Evolutionary conservation across 2,888 invertebrate genomes (phyloP).

Genomic region (Ectemnius continuus): DNA sequence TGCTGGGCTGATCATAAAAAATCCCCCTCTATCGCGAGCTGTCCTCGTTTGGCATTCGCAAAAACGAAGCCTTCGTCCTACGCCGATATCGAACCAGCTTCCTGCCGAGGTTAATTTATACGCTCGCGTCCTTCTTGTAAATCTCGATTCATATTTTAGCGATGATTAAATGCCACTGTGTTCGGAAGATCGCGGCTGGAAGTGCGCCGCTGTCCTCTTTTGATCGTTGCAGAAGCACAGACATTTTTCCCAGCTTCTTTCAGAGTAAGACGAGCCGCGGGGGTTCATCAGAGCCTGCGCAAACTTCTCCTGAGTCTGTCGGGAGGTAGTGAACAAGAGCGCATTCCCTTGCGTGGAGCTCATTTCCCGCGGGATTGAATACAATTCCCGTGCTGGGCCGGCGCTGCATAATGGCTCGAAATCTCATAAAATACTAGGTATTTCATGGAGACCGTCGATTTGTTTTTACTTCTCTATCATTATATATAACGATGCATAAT

Average conservation of each 20-base stretch:
- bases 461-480: no score
- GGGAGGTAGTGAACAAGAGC: background rate
- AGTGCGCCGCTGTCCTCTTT: no score
- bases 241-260: no score
- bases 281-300: slow-evolving; percentile 1
- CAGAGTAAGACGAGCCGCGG: no score
- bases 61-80: slow-evolving; percentile 14
- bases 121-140: slow-evolving; percentile 28
- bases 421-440: no score
- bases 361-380: slow-evolving; percentile 4
- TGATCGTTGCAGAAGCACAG: no score
- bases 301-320: slow-evolving; percentile 5
- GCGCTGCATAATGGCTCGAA: no score
- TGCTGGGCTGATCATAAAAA: no score
- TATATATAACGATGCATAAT: no score
- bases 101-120: slow-evolving; percentile 48
- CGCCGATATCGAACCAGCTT: no score
- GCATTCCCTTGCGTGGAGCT: slow-evolving; percentile 1
- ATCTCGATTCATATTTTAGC: slow-evolving; percentile 41
- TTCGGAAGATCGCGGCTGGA: background rate
- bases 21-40: background rate
- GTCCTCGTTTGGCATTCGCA: slow-evolving; percentile 13
- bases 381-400: background rate
- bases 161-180: slow-evolving; percentile 20
- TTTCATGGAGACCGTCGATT: no score